Percentiles rank a stretch among this genome's conserved stretches.
Evolutionary conservation across 2,888 invertebrate species (phyloP).

Genomic region (Nineta flava): DNA sequence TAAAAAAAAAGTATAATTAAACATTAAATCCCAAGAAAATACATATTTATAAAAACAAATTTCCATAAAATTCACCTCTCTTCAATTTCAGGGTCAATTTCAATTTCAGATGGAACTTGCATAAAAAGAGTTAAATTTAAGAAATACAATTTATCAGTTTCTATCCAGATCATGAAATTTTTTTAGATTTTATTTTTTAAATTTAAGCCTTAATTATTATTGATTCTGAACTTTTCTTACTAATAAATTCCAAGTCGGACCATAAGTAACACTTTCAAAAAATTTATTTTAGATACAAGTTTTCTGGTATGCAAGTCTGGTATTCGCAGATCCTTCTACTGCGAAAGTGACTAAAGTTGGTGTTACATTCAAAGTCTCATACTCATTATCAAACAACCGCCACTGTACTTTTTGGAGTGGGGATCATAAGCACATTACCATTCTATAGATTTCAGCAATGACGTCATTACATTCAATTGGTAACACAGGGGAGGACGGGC

Average conservation of each 20-base stretch:
- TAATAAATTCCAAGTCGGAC: conserved; percentile 2
- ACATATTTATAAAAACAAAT: too few species aligned
- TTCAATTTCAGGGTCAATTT: conserved; percentile 2
- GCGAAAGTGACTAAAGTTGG: too few species aligned
- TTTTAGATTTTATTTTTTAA: too few species aligned
- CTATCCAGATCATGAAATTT: neutral
- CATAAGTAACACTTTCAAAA: neutral
- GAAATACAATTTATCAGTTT: neutral
- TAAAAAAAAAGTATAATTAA: too few species aligned
- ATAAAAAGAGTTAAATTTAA: conserved; percentile 7
- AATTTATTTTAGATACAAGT: too few species aligned
- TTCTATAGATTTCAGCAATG: neutral
- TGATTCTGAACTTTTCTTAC: neutral
- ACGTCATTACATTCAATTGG: neutral
- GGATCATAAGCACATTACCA: neutral
- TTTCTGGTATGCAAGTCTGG: too few species aligned
- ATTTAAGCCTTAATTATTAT: neutral
- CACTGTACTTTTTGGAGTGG: neutral
- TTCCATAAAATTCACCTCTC: neutral
- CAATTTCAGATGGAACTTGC: conserved; percentile 6
- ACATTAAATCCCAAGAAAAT: too few species aligned
- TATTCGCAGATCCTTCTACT: too few species aligned
- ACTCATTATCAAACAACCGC: too few species aligned
- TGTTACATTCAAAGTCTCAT: too few species aligned
- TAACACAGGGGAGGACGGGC: neutral